Base-by-base conservation (phyloP, 2,888 invertebrate species). In the Pseudanteris insignis region DNA sequence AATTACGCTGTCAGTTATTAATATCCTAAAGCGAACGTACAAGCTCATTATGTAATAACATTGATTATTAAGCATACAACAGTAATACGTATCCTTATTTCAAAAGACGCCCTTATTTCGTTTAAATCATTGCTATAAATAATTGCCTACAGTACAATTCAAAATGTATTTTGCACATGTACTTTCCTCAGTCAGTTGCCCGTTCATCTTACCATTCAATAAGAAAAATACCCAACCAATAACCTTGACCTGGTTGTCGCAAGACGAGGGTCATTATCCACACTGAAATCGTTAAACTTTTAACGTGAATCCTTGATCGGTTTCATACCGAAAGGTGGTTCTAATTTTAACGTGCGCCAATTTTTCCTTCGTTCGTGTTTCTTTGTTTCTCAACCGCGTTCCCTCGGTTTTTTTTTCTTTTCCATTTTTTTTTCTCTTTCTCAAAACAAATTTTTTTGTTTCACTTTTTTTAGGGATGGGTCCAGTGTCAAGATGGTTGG, bases 61-160 rank as follows among this genome's bases (percentile, higher is more conserved):
- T 14, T 29, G 33, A 33, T n/a, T 33, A 38, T 30, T 12, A 12
- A 32, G 15, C 48, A 10, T n/a, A 28, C 15, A 54, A 13, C 29
- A 34, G 44, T 9, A 29, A 18, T 18, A 6, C 18, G 18, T 3
- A 6, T 36, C 30, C 44, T 34, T 53, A 40, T 38, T 30, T 37
- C 50, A 32, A 26, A 21, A 34, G 38, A 32, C 51, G 1, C 21
- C 32, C 34, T 8, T 15, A 34, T 24, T 25, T 26, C 26, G 44
- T 25, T 24, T 7, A 41, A 48, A 63, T 65, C 67, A 65, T 30
- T 51, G 51, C 67, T 67, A 67, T 64, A 64, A 67, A 67, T 67
- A 67, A 61, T 33, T 10, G 11, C 64, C 10, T 36, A 26, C 3
- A 15, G 10, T 18, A 29, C 13, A 24, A 18, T 14, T 8, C 9